Base-by-base conservation (phyloP, 2,113 vertebrate genomes). In the Amblyornis subalaris region DNA sequence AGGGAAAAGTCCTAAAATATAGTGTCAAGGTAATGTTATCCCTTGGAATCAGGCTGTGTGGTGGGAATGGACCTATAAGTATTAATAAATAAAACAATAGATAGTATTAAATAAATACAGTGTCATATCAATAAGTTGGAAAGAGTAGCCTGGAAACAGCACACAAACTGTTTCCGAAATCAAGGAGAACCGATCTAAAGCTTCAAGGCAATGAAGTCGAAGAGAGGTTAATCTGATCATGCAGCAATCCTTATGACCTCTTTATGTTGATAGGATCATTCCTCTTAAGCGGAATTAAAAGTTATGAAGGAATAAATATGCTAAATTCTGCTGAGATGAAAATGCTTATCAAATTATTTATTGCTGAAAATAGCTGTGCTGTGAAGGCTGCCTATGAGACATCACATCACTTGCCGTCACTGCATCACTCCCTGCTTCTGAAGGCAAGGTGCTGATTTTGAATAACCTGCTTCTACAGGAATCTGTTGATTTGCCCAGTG, bases 181-280 rank as follows among this genome's bases (percentile, higher is more conserved):
- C 44, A 55, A 26, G 51, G 29, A 88, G 60, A 83, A 76, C 25
- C 85, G 70, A 86, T 88, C 29, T 79, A 80, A 88, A 88, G 24
- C 57, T 44, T 75, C 48, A 20, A 84, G 65, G 48, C 58, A 93
- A 55, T 42, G 80, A 80, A 92, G 94, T 77, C 31, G 2, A 86
- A 90, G 69, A 86, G 69, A 81, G 69, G 86, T 84, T 95, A 90
- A 93, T 95, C 90, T 96, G 80, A 65, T 85, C 73, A 69, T 85
- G 76, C 65, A 74, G 57, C 80, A 93, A 86, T 93, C 93, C 80
- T 90, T 90, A 91, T 91, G 89, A 93, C 76, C 76, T 86, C 73
- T 86, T 87, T 89, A 75, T 47, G 45, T 75, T 96, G 89, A 94
- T 86, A 93, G 89, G 87, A 96, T 94, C 84, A 87, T 91, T 92